Evolutionary conservation across 2,113 vertebrate species (phyloP), one percentile per base, ranked within the genome.

Genomic region (Serilophus lunatus): DNA sequence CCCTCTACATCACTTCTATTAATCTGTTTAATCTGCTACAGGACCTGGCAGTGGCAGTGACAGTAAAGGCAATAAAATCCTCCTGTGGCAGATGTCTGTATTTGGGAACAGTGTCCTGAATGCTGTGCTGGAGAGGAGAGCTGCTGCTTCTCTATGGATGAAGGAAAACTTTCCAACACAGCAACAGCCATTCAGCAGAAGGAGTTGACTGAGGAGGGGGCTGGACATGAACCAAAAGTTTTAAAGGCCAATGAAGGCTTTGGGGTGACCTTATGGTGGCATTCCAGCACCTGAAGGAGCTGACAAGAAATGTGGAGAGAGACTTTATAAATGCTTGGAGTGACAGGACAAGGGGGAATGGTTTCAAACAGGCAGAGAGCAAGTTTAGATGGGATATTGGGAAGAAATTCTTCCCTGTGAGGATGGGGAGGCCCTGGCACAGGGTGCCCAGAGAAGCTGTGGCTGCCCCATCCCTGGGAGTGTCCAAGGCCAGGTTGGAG

Each of bases 1-100:
- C 98, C 98, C 98, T 90, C 97, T 97, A 86, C 98, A 98, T 98
- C 98, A 95, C 97, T 98, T 95, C 97, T 98, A 98, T 98, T 98
- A 98, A 98, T 99, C 98, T 98, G 97, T 98, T 99, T 98, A 98
- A 98, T 98, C 98, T 98, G 98, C 98, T 98, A 82, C 98, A 97
- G 98, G 98, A 97, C 96, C 97, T 95, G 97, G 98, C 96, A 96
- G 97, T 72, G 97, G 94, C 97, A 97, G 81, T 97, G 98, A 97
- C 97, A 97, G 97, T 28, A 90, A 57, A 97, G 96, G 98, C 98
- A 97, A 97, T 98, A 97, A 98, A 98, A 98, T 96, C 97, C 95
- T 98, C 97, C 94, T 83, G 96, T 97, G 98, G 84, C 85, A 69
- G 87, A 49, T 78, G 92, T 77, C 72, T 42, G 51, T 63, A 4